Conservation (phyloP, 2,113 vertebrate genomes). For the Erythrocercus mccallii region DNA sequence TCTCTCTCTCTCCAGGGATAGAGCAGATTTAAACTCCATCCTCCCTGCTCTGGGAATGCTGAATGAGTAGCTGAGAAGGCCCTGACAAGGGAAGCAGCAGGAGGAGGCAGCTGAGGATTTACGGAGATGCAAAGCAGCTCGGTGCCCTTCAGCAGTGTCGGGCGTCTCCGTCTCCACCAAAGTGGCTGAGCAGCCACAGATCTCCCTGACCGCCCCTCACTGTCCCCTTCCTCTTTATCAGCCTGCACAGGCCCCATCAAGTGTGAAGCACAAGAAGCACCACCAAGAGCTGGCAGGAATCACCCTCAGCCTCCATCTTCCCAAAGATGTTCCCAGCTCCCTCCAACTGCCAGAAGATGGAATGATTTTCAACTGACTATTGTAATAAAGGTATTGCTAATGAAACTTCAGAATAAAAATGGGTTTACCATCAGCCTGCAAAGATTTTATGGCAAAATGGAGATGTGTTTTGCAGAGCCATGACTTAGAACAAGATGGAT, state of each 20-base stretch:
- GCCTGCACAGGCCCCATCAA: not conserved
- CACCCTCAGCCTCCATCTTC: not conserved
- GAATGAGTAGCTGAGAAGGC: not conserved
- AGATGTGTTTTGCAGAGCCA: not conserved
- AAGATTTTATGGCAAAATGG: not conserved
- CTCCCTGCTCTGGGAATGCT: not conserved
- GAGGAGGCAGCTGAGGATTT: not conserved
- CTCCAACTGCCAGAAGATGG: not conserved
- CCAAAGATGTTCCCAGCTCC: not conserved
- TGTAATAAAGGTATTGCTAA: not conserved
- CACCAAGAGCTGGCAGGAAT: not conserved
- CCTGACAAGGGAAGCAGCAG: not conserved
- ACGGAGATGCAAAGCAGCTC: not conserved
- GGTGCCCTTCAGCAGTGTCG: not conserved
- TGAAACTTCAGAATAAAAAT: not conserved
- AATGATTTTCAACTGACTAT: not conserved
- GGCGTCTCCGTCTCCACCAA: not conserved
- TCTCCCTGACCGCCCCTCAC: not conserved
- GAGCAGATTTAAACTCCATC: not conserved
- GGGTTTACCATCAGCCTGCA: not conserved
- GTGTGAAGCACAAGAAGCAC: rapidly evolving
- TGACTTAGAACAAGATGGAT: not conserved
- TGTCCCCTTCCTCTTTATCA: not conserved
- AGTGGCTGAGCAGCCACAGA: not conserved
- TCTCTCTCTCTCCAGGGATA: rapidly evolving